phyloP scores from a whole-genome alignment of 1,140 invertebrate genomes.

The Drosophila elegans region DNA sequence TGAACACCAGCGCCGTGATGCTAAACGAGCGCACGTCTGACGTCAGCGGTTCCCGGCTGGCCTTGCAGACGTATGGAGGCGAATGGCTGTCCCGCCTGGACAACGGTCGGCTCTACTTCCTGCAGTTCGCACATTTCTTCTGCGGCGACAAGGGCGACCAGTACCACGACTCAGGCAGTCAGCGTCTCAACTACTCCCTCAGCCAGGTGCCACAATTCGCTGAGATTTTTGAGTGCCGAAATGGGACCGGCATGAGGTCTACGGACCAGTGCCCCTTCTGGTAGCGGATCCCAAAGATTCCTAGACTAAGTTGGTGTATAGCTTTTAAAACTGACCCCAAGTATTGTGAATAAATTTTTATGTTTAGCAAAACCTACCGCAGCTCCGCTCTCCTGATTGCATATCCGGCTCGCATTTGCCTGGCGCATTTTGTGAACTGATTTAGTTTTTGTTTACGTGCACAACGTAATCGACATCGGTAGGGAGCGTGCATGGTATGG shows the following conservation, averaged over 20 bases:
- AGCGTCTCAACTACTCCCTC: constrained; percentile 90
- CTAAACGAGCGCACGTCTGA: constrained; percentile 66
- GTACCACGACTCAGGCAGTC: constrained; percentile 93
- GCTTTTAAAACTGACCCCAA: constrained; percentile 68
- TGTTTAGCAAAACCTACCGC: constrained; percentile 26
- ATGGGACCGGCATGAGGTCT: constrained; percentile 92
- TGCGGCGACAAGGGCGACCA: constrained; percentile 85
- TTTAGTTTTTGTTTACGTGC: constrained; percentile 79
- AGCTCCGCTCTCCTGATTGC: constrained; percentile 17
- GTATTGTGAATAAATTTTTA: constrained; percentile 71
- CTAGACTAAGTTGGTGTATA: constrained; percentile 27
- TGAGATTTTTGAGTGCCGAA: constrained; percentile 88
- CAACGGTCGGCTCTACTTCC: constrained; percentile 62
- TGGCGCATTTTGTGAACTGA: not conserved
- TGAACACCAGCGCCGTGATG: constrained; percentile 47
- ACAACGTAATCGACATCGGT: constrained; percentile 43
- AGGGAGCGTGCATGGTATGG: no score
- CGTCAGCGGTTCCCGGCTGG: constrained; percentile 72
- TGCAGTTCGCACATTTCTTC: constrained; percentile 79
- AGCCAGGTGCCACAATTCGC: constrained; percentile 93
- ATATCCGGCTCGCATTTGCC: constrained; percentile 40
- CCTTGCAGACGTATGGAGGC: constrained; percentile 56
- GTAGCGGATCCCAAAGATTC: constrained; percentile 85
- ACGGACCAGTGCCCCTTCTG: constrained; percentile 92
- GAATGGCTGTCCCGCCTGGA: constrained; percentile 11